Conservation (phyloP, 2,888 invertebrate genomes). For the Drosophila longiperda region DNA sequence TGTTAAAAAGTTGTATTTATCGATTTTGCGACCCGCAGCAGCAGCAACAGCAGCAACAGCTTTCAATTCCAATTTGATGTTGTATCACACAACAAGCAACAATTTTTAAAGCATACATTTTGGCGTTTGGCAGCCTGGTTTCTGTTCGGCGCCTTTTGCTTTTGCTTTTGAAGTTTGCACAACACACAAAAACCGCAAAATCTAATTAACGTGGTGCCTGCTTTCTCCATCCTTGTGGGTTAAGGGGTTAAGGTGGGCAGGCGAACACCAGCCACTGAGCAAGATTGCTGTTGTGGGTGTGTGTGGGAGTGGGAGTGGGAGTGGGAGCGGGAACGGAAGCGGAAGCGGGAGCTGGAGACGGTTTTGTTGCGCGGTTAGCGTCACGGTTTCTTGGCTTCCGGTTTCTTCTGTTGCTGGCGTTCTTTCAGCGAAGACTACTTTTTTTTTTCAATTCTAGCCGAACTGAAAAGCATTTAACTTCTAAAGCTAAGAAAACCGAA, state of each 20-base stretch:
- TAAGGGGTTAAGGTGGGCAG: constrained; percentile 16
- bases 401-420: constrained; percentile 66
- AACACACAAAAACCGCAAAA: constrained; percentile 78
- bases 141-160: constrained; percentile 46
- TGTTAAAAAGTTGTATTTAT: constrained; percentile 73
- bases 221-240: constrained; percentile 54
- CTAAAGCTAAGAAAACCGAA: constrained; percentile 56
- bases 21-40: constrained; percentile 60
- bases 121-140: constrained; percentile 67
- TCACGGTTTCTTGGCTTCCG: constrained; percentile 35
- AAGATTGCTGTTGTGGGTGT: neutral
- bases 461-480: constrained; percentile 41
- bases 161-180: constrained; percentile 77
- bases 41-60: constrained; percentile 41
- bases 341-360: neutral
- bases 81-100: constrained; percentile 58
- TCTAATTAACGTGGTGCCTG: constrained; percentile 75
- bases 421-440: constrained; percentile 16
- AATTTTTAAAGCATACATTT: constrained; percentile 73
- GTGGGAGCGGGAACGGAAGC: too few species aligned
- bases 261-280: neutral
- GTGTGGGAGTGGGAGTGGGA: too few species aligned
- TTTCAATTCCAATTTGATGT: constrained; percentile 74
- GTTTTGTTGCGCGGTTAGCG: constrained; percentile 47
- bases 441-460: constrained; percentile 25